These are phyloP conservation scores for Synanthedon andrenaeformis DNA, from an alignment of 2,888 invertebrate genomes.

Conservation along the genomic window DNA sequence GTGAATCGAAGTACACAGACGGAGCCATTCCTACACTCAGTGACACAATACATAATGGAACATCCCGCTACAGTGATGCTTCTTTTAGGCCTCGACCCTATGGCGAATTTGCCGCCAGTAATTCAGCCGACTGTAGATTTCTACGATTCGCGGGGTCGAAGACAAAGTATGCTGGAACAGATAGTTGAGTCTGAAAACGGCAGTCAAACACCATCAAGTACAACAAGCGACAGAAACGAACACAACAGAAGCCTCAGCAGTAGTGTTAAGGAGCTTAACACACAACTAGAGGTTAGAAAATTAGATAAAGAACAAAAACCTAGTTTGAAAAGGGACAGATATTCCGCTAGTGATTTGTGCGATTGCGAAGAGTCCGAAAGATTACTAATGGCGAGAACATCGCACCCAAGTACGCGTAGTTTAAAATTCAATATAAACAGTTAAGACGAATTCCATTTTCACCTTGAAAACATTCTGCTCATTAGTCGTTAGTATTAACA, in stretches of 20 bases:
- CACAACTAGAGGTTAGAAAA: conserved; percentile 42
- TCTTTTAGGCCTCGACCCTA: conserved; percentile 79
- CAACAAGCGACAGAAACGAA: conserved; percentile 46
- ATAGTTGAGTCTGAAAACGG: conserved; percentile 57
- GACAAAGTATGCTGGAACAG: conserved; percentile 56
- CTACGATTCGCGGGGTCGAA: conserved; percentile 46
- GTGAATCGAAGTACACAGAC: conserved; percentile 71
- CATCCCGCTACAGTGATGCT: conserved; percentile 81
- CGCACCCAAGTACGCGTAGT: conserved; percentile 75
- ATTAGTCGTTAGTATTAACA: conserved; percentile 23
- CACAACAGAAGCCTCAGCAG: conserved; percentile 36
- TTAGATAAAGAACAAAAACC: conserved; percentile 42
- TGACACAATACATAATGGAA: conserved; percentile 76
- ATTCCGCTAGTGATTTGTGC: conserved; percentile 78
- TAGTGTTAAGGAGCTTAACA: conserved; percentile 40
- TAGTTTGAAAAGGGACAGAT: conserved; percentile 66
- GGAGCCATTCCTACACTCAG: conserved; percentile 70
- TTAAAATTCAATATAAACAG: conserved; percentile 69
- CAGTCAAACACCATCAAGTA: conserved; percentile 57
- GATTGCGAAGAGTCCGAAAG: conserved; percentile 70
- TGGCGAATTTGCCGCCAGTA: conserved; percentile 48
- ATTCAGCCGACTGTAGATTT: conserved; percentile 58
- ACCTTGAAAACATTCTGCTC: conserved; percentile 38
- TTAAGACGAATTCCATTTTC: conserved; percentile 44
- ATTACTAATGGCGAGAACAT: conserved; percentile 65